Conservation (phyloP, 2,888 invertebrate species). For the Stratiomys singularior region DNA sequence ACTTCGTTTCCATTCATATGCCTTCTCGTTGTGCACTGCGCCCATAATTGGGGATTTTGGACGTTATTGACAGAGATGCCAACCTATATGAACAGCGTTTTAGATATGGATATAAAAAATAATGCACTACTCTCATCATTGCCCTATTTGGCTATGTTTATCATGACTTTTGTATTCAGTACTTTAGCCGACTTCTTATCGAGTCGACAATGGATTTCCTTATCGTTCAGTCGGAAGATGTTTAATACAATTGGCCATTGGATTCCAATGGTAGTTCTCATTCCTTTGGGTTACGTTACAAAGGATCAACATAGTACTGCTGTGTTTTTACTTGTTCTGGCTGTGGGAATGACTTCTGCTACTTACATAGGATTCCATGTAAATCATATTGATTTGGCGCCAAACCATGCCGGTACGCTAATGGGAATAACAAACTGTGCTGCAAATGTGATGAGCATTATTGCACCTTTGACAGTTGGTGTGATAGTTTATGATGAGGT, state of each 20-base stretch:
- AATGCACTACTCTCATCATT: slow-evolving; percentile 73
- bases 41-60: slow-evolving; percentile 79
- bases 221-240: slow-evolving; percentile 59
- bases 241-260: slow-evolving; percentile 69
- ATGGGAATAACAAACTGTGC: slow-evolving; percentile 82
- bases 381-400: slow-evolving; percentile 83
- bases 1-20: slow-evolving; percentile 83
- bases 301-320: slow-evolving; percentile 62
- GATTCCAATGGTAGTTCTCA: slow-evolving; percentile 72
- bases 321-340: slow-evolving; percentile 71
- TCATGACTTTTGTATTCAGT: slow-evolving; percentile 74
- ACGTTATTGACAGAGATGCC: slow-evolving; percentile 80
- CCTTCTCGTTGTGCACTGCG: slow-evolving; percentile 74
- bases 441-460: slow-evolving; percentile 76
- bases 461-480: slow-evolving; percentile 76
- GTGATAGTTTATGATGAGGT: slow-evolving; percentile 73
- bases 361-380: slow-evolving; percentile 77
- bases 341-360: slow-evolving; percentile 76
- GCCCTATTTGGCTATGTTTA: slow-evolving; percentile 75
- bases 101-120: slow-evolving; percentile 74
- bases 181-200: slow-evolving; percentile 68
- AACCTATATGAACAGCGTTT: slow-evolving; percentile 74
- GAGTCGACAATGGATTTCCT: slow-evolving; percentile 46
- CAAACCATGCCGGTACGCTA: slow-evolving; percentile 78
- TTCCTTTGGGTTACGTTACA: slow-evolving; percentile 68